A percentile compares a stretch with the other conserved stretches of the same genome.
Evolutionary conservation across 2,888 invertebrate species (phyloP).

Genomic region (Nymphalis urticae): DNA sequence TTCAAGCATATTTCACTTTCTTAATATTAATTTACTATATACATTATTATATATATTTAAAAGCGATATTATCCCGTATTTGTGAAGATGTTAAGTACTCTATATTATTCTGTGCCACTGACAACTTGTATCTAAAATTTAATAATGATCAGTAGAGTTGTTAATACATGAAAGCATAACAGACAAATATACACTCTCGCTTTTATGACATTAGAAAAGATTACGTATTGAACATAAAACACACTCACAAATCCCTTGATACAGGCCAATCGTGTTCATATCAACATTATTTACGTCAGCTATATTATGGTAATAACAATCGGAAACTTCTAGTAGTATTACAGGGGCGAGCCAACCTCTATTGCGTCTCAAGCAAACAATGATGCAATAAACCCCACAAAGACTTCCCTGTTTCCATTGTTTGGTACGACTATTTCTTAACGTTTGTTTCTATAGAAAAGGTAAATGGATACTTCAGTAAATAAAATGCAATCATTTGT

Average conservation of each 20-base stretch:
- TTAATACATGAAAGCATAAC: no score
- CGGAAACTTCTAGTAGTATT: conserved; percentile 65
- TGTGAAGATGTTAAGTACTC: no score
- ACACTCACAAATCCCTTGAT: conserved; percentile 7
- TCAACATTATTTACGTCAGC: conserved; percentile 28
- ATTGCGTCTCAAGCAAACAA: conserved; percentile 71
- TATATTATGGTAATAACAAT: conserved; percentile 68
- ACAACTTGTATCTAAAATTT: no score
- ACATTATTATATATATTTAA: no score
- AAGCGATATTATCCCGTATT: no score
- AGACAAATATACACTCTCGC: no score
- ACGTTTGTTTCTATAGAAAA: not conserved
- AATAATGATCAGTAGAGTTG: no score
- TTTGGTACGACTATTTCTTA: conserved; percentile 4
- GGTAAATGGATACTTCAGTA: no score
- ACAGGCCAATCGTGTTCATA: conserved; percentile 20
- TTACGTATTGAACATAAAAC: not conserved
- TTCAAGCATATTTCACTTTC: no score
- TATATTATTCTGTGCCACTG: no score
- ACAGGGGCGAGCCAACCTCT: conserved; percentile 58
- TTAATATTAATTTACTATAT: no score
- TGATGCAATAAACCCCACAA: conserved; percentile 73
- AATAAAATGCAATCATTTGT: no score
- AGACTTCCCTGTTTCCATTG: conserved; percentile 47
- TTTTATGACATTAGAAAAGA: not conserved